phyloP scores from a whole-genome alignment of 2,797 vertebrate genomes.

The Stomatorhinus walkeri region DNA sequence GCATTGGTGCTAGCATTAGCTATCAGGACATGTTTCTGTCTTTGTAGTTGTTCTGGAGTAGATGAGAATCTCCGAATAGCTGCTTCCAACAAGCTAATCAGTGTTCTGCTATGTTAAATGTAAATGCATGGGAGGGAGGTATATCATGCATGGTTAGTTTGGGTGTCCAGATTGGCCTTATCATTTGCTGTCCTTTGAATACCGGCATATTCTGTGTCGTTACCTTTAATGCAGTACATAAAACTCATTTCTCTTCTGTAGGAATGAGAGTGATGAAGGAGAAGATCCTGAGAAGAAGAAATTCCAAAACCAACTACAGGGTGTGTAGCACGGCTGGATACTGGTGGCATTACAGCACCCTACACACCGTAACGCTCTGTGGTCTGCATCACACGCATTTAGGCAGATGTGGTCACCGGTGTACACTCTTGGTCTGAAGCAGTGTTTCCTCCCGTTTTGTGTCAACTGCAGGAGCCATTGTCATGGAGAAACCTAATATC shows the following conservation, averaged over 20 bases:
- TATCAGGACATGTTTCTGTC: neutral
- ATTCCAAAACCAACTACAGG: conserved; percentile 94
- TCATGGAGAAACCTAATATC: conserved; percentile 94
- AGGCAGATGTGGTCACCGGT: neutral
- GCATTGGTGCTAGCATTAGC: neutral
- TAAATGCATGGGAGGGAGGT: neutral
- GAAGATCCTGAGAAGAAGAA: conserved; percentile 96
- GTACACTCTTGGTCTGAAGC: neutral
- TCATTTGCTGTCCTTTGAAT: neutral
- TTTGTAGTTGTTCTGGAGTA: neutral
- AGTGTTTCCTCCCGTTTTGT: neutral
- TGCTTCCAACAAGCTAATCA: neutral
- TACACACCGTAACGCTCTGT: neutral
- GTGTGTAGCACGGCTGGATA: conserved; percentile 44
- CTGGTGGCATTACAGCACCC: neutral
- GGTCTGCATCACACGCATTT: neutral
- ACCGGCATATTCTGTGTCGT: neutral
- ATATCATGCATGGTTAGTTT: neutral
- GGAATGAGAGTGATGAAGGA: conserved; percentile 94
- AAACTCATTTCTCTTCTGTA: conserved; percentile 39
- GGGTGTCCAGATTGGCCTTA: neutral
- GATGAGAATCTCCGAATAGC: neutral
- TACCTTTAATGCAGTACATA: neutral
- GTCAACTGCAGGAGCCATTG: conserved; percentile 76
- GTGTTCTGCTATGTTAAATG: neutral